A percentile compares a stretch with the other conserved stretches of the same genome.
Conservation (phyloP, 2,113 vertebrate species). For the Vicugna pacos region DNA sequence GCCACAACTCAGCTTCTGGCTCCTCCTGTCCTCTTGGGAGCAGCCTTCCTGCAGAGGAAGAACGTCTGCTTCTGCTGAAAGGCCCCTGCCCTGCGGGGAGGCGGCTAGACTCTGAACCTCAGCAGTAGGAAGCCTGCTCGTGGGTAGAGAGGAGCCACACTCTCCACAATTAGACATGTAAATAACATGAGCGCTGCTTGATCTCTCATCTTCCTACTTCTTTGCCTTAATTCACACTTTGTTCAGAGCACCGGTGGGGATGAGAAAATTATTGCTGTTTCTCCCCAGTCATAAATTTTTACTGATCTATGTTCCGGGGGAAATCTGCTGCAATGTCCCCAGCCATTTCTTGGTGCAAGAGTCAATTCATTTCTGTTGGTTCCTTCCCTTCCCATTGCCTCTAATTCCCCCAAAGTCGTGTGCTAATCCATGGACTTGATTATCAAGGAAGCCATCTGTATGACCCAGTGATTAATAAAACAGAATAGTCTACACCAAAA, state of each 20-base stretch:
- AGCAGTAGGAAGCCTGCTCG: background rate
- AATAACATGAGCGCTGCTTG: accelerated
- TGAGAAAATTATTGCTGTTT: background rate
- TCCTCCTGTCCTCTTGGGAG: background rate
- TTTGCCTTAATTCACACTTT: slow-evolving; percentile 1
- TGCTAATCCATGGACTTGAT: background rate
- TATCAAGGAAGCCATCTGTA: background rate
- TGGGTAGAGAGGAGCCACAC: background rate
- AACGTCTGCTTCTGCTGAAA: background rate
- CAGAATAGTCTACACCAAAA: background rate
- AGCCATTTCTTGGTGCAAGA: background rate
- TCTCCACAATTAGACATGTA: background rate
- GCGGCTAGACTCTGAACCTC: background rate
- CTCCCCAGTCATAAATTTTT: background rate
- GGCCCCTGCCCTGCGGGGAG: background rate
- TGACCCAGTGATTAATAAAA: slow-evolving; percentile 15
- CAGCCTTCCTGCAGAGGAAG: background rate
- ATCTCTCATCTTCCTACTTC: background rate
- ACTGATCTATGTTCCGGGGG: background rate
- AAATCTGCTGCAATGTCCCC: background rate
- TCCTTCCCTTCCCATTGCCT: background rate
- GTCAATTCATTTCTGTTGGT: background rate
- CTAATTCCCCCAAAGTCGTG: background rate
- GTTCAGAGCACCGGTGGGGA: background rate
- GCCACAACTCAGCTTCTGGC: background rate